Percentiles rank a stretch among this genome's conserved stretches.
phyloP scores from a whole-genome alignment of 2,888 invertebrate genomes.

The Sinopyrophorus schimmeli region DNA sequence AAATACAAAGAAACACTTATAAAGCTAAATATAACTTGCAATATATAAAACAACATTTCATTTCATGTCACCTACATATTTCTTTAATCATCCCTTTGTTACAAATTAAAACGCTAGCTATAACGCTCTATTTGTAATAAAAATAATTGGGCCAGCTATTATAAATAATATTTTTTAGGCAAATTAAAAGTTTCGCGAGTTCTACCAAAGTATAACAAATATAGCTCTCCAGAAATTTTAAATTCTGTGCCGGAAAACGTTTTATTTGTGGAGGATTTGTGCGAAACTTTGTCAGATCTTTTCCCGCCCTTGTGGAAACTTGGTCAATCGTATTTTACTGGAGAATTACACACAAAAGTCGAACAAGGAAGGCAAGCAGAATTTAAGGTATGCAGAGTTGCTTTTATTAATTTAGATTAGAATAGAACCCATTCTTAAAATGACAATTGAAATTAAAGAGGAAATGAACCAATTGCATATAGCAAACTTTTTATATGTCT shows the following conservation, averaged over 20 bases:
- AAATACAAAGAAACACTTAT: too few relatives aligned
- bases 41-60: too few relatives aligned
- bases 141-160: too few relatives aligned
- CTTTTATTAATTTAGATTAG: too few relatives aligned
- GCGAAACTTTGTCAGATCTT: conserved; percentile 72
- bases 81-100: too few relatives aligned
- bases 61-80: too few relatives aligned
- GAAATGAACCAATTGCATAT: too few relatives aligned
- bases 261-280: conserved; percentile 78
- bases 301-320: conserved; percentile 95
- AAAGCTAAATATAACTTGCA: too few relatives aligned
- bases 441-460: too few relatives aligned
- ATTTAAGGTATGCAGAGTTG: conserved; percentile 66
- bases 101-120: too few relatives aligned
- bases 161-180: conserved; percentile 36
- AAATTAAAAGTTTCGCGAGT: conserved; percentile 44
- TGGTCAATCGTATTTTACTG: conserved; percentile 91
- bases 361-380: conserved; percentile 72
- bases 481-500: background rate
- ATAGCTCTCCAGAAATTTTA: conserved; percentile 46
- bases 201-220: conserved; percentile 49
- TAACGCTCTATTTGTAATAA: too few relatives aligned
- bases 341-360: conserved; percentile 77
- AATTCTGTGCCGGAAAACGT: conserved; percentile 67
- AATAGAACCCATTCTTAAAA: too few relatives aligned